These are phyloP conservation scores for Dermolepida albohirtum DNA, from an alignment of 2,888 invertebrate genomes.

Conservation along the genomic window DNA sequence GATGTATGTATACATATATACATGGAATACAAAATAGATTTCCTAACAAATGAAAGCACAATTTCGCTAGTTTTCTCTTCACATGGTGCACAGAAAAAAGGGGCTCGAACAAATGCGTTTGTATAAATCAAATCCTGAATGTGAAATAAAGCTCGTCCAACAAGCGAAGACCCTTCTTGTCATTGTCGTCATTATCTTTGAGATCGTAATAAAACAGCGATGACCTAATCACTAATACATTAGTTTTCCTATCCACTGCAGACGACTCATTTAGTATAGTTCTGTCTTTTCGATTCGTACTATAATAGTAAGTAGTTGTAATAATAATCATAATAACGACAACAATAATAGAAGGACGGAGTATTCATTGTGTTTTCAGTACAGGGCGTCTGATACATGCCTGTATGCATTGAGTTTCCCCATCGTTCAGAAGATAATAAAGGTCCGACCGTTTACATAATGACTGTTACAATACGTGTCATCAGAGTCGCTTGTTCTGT, in stretches of 20 bases:
- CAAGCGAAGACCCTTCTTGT: not conserved
- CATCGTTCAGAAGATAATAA: conserved; percentile 58
- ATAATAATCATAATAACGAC: conserved; percentile 12
- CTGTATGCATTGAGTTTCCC: conserved; percentile 52
- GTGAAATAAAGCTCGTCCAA: conserved; percentile 6
- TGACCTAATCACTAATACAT: conserved; percentile 49
- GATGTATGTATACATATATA: not conserved
- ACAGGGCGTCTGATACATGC: conserved; percentile 44
- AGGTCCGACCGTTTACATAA: conserved; percentile 63
- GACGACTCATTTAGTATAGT: conserved; percentile 19
- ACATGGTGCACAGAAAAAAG: not conserved
- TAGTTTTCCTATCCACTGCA: conserved; percentile 36
- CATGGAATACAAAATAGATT: conserved; percentile 30
- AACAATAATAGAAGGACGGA: conserved; percentile 37
- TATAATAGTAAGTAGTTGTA: conserved; percentile 7
- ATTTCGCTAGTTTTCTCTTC: not conserved
- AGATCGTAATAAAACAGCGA: conserved; percentile 44
- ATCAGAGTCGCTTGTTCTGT: conserved; percentile 64
- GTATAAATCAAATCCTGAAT: conserved; percentile 26
- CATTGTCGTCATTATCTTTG: conserved; percentile 1
- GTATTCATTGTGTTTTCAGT: conserved; percentile 40
- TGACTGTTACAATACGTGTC: conserved; percentile 64
- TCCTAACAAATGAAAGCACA: conserved; percentile 27
- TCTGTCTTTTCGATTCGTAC: conserved; percentile 9
- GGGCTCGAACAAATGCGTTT: conserved; percentile 1